Evolutionary conservation across 2,797 vertebrate genomes (phyloP), one percentile per base, ranked within the genome.

Genomic region (Serranus cabrilla): DNA sequence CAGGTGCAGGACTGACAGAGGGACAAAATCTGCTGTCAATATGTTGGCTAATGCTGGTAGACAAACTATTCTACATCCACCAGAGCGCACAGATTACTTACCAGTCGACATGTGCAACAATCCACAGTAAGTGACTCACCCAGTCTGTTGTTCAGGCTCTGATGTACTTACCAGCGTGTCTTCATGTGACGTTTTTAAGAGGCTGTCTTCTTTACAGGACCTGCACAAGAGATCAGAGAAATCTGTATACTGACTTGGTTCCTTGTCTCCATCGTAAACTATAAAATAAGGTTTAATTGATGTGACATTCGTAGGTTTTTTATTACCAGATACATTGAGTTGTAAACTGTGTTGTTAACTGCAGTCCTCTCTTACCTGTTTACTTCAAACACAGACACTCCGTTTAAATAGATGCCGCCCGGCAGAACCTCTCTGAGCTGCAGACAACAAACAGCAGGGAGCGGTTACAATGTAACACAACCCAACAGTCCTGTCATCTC

Each of bases 361-460:
- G 1, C 4, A 21, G 52, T 56, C 5, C n/a, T 47, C 3, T 79
- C 66, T 21, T 89, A 95, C 94, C 93, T 90, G 74, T 4, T 39
- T 13, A 62, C 57, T 63, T 89, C 69, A 52, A 68, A 84, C 78
- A 93, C 93, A 9, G 78, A 80, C 55, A 94, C 88, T 61, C 20
- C 74, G 81, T 89, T 55, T 55, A 94, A 54, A 80, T 90, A 69
- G 42, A 91, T 75, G 18, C 13, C 0, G 1, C 0, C 0, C 0
- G 84, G 87, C 45, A 93, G 78, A 56, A 83, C 85, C 0, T 20
- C 0, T 31, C 67, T 62, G 68, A 95, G 80, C 95, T 95, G 63
- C 31, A 78, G 79, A 71, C 56, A 80, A 81, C 74, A 86, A 82
- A 84, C 66, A 71, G 27, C 16, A 74, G 34, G 62, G 13, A 56